A percentile compares a stretch with the other conserved stretches of the same genome.
Conservation (phyloP, 2,888 invertebrate genomes). For the Heliconius ismenius region DNA sequence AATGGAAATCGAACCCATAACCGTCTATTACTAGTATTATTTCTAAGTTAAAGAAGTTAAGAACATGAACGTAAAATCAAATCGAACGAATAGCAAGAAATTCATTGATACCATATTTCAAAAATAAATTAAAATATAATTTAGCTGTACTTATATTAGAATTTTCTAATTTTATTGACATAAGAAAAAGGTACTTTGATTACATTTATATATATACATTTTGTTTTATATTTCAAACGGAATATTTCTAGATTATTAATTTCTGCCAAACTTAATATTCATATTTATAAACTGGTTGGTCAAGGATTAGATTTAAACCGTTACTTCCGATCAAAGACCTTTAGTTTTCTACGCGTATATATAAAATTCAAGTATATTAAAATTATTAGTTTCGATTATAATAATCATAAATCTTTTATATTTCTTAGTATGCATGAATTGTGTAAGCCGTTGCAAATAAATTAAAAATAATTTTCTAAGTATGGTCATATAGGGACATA, state of each 20-base stretch:
- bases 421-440: not conserved
- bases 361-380: not conserved
- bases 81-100: not conserved
- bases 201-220: not conserved
- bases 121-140: not conserved
- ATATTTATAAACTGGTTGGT: conserved; percentile 12
- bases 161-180: no score
- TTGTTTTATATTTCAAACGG: not conserved
- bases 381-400: not conserved
- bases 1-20: not conserved
- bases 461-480: not conserved
- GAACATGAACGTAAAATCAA: not conserved
- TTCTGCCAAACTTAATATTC: conserved; percentile 1
- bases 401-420: not conserved
- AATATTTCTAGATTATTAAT: conserved; percentile 6
- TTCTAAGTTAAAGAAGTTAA: no score
- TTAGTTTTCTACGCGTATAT: conserved; percentile 9
- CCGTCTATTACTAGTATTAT: no score
- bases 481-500: no score
- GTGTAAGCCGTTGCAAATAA: not conserved
- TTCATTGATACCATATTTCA: not conserved
- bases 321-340: conserved; percentile 24
- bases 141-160: no score
- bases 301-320: conserved; percentile 22
- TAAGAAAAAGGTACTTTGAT: not conserved